A percentile compares a stretch with the other conserved stretches of the same genome.
Evolutionary conservation across 2,797 vertebrate species (phyloP).

Genomic region (Lepus oiostolus): DNA sequence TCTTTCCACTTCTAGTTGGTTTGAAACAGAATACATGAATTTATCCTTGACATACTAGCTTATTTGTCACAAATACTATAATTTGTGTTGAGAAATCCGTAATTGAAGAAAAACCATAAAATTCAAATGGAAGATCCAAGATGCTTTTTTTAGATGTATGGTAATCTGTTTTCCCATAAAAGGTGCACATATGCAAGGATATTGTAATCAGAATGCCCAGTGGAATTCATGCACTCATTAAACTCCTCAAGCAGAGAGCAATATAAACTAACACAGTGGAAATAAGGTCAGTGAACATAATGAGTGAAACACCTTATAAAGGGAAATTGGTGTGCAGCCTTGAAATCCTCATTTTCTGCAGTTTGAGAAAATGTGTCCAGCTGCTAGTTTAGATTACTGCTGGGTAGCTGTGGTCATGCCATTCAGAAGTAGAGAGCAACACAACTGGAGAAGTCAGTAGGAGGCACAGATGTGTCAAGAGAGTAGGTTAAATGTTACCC

Average conservation of each 20-base stretch:
- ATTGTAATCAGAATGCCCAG: slow-evolving; percentile 77
- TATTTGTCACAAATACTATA: slow-evolving; percentile 69
- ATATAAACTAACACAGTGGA: slow-evolving; percentile 83
- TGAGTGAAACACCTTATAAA: slow-evolving; percentile 77
- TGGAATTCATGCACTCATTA: slow-evolving; percentile 82
- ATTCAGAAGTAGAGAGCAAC: neutral
- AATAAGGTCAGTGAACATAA: slow-evolving; percentile 83
- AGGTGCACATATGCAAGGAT: slow-evolving; percentile 54
- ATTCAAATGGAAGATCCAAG: neutral
- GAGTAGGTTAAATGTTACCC: neutral
- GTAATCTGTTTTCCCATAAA: slow-evolving; percentile 76
- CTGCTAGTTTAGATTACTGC: slow-evolving; percentile 49
- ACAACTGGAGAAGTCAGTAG: neutral
- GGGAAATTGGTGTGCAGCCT: slow-evolving; percentile 76
- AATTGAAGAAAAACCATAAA: slow-evolving; percentile 61
- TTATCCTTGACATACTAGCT: slow-evolving; percentile 4
- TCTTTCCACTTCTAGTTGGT: slow-evolving; percentile 37
- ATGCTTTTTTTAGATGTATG: neutral
- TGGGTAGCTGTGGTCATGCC: neutral
- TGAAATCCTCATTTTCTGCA: slow-evolving; percentile 75
- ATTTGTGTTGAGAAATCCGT: slow-evolving; percentile 31
- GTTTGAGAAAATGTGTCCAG: slow-evolving; percentile 62
- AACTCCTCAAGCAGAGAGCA: slow-evolving; percentile 80
- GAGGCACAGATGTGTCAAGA: neutral
- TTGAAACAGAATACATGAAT: slow-evolving; percentile 36